Evolutionary conservation across 2,888 invertebrate species (phyloP).

Genomic region (Trachelus stipa): DNA sequence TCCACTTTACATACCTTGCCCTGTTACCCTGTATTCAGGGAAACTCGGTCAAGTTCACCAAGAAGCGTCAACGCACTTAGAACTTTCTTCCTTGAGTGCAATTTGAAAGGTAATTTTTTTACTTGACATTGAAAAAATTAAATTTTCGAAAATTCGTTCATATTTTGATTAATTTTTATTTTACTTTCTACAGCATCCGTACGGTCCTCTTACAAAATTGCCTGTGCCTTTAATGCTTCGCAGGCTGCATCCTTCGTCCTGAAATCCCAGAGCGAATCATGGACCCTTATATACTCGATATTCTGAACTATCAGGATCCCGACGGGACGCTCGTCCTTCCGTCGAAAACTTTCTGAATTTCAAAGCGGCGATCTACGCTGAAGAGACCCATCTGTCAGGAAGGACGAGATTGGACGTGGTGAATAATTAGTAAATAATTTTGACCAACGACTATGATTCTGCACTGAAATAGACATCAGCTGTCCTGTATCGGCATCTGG

Average conservation of each 20-base stretch:
- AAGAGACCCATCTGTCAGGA: constrained; percentile 38
- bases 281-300: neutral
- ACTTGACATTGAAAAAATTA: neutral
- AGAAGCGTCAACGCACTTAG: constrained; percentile 25
- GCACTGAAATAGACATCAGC: neutral
- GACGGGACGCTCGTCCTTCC: constrained; percentile 35
- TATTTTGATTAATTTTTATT: neutral
- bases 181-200: neutral
- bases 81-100: neutral
- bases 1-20: constrained; percentile 65
- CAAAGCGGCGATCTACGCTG: constrained; percentile 17
- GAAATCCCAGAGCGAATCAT: neutral
- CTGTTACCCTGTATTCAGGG: constrained; percentile 56
- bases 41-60: constrained; percentile 64
- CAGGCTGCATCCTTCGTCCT: neutral
- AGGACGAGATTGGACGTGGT: constrained; percentile 1
- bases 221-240: neutral
- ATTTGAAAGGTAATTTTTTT: neutral
- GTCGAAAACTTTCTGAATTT: constrained; percentile 23
- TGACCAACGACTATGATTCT: constrained; percentile 23
- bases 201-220: neutral
- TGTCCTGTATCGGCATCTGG: constrained; percentile 25
- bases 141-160: neutral
- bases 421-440: constrained; percentile 40
- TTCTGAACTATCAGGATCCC: constrained; percentile 28